phyloP scores from a whole-genome alignment of 2,888 invertebrate species.

The Brenthis hecate region DNA sequence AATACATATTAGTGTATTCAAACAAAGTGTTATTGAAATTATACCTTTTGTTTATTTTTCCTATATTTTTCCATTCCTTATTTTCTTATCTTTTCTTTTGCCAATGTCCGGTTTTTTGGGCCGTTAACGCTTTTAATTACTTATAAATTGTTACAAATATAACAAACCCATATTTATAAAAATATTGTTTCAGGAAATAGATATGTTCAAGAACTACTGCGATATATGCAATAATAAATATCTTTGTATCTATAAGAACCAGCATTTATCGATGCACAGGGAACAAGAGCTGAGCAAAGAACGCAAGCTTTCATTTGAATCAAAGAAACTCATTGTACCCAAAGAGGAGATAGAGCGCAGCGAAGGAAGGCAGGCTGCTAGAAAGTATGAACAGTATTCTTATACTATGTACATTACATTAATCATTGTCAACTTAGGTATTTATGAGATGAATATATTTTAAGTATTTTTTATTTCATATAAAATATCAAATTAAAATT shows the following conservation, averaged over 20 bases:
- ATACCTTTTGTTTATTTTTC: no score
- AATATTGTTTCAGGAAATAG: slow-evolving; percentile 64
- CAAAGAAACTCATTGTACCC: slow-evolving; percentile 43
- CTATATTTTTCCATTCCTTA: no score
- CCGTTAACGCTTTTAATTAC: no score
- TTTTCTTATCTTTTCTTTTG: no score
- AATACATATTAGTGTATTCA: no score
- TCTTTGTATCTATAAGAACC: slow-evolving; percentile 80
- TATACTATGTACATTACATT: background rate
- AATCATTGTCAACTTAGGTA: background rate
- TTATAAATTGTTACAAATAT: no score
- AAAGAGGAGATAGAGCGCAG: slow-evolving; percentile 29
- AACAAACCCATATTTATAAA: slow-evolving; percentile 1
- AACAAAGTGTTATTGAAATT: no score
- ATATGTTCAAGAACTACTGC: slow-evolving; percentile 75
- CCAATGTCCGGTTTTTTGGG: no score
- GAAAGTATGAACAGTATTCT: slow-evolving; percentile 53
- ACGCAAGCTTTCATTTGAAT: slow-evolving; percentile 42
- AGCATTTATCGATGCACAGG: slow-evolving; percentile 79
- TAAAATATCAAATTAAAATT: no score
- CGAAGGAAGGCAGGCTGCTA: slow-evolving; percentile 61
- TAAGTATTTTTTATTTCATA: no score
- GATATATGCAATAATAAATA: slow-evolving; percentile 75
- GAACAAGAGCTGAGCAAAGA: slow-evolving; percentile 53
- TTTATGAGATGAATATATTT: no score